Conservation (phyloP, 92 coral and sea anemone species). For the Porites lobata region DNA sequence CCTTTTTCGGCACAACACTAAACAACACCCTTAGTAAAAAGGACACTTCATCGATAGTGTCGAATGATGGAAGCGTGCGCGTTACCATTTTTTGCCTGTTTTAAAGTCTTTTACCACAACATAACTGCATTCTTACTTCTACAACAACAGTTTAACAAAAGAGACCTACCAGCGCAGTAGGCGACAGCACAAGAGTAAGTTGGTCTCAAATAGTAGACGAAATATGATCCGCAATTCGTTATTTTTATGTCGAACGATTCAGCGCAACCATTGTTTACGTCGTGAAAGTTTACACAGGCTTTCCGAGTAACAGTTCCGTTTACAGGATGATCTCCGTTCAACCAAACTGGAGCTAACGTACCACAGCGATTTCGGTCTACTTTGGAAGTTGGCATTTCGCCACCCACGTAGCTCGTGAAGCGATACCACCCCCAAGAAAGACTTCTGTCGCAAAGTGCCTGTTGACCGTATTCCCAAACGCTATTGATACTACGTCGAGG, state of each 20-base stretch:
- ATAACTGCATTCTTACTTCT: no score
- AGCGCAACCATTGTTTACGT: not conserved
- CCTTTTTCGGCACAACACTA: no score
- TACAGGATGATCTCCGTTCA: not conserved
- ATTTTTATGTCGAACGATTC: not conserved
- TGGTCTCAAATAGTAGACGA: constrained; percentile 16
- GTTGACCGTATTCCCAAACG: not conserved
- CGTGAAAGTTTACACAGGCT: constrained; percentile 11
- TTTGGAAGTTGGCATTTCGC: not conserved
- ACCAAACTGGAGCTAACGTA: constrained; percentile 4
- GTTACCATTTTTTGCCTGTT: no score
- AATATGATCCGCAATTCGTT: not conserved
- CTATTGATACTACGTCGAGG: not conserved
- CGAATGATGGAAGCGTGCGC: no score
- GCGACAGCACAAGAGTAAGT: constrained; percentile 16
- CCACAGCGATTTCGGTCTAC: not conserved
- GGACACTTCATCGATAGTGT: no score
- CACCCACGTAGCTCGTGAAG: constrained; percentile 1
- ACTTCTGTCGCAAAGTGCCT: not conserved
- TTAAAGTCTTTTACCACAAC: no score
- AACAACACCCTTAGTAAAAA: no score
- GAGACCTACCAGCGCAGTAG: constrained; percentile 29
- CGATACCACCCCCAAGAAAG: constrained; percentile 23
- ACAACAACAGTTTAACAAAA: no score
- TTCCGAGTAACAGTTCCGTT: not conserved